Evolutionary conservation across 2,797 vertebrate genomes (phyloP).

Genomic region (Thripadectes ignobilis): DNA sequence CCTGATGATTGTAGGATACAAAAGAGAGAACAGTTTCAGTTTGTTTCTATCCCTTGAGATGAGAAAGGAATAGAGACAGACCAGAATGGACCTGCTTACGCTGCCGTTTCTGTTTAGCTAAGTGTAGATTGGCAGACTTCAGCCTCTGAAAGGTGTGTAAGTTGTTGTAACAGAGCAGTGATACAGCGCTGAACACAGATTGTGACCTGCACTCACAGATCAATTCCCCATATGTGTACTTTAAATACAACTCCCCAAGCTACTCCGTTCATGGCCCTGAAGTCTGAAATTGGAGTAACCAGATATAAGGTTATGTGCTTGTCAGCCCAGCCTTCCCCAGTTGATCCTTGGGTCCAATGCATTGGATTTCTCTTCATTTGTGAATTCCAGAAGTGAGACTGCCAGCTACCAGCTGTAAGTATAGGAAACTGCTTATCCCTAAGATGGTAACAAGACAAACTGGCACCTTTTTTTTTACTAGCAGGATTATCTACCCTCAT

Average conservation of each 20-base stretch:
- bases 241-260: conserved; percentile 22
- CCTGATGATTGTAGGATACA: background rate
- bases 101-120: background rate
- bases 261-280: background rate
- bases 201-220: background rate
- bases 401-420: background rate
- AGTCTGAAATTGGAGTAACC: conserved; percentile 48
- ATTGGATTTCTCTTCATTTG: conserved; percentile 30
- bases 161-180: background rate
- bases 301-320: conserved; percentile 35
- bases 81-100: background rate
- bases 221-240: background rate
- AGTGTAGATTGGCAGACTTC: background rate
- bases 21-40: background rate
- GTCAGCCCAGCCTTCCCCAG: background rate
- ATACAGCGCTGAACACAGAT: background rate
- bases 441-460: conserved; percentile 23
- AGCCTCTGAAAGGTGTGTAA: background rate
- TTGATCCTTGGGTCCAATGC: background rate
- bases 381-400: background rate
- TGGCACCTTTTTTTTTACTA: background rate
- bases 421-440: conserved; percentile 13
- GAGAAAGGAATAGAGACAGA: background rate
- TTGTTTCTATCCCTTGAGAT: background rate
- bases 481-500: background rate